Evolutionary conservation across 2,797 vertebrate species (phyloP), one percentile per base, ranked within the genome.

Genomic region (Aldrovandia affinis): DNA sequence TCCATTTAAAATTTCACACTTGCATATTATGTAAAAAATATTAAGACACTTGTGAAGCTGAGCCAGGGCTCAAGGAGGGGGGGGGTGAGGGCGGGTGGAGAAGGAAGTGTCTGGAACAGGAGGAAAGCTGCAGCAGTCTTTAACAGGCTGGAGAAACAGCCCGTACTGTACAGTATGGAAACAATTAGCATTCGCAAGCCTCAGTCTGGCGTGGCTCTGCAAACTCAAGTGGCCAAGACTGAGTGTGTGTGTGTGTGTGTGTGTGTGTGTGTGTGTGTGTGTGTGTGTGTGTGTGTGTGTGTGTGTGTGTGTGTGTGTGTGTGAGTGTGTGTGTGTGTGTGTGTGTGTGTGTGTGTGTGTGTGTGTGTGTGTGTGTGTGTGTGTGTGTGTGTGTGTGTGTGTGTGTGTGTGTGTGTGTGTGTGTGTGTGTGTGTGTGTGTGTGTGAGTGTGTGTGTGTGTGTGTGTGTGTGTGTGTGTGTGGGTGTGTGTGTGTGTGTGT

Each of bases 121-220:
- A 70, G 63, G 84, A 82, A 83, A 84, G 77, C 61, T 82, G 83
- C 78, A 83, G 89, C 81, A 88, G 81, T 91, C 90, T 84, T 89
- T 81, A 88, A n/a, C 61, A 47, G 75, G 83, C 86, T 82, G 85
- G 87, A 80, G 52, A 42, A 79, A 75, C 33, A 39, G 89, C 89
- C 73, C 81, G 86, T 88, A 89, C 87, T 78, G 83, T 87, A 85
- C 89, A 90, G 92, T 89, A 89, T 93, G 93, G 93, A 91, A 95
- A 92, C 91, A 89, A 92, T 94, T 93, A 93, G 81, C 25, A 89
- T 90, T 92, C 92, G 91, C 88, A 79, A 83, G 81, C 75, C 78
- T 22, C 9, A 75, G 75, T 83, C 86, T 89, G 90, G 91, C 87
- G 85, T 30, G 0, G 68, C 68, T 59, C 6, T 84, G 83, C 81